Evolutionary conservation across 2,797 vertebrate genomes (phyloP), one percentile per base, ranked within the genome.

Genomic region (Parotocinclus haroldoi): DNA sequence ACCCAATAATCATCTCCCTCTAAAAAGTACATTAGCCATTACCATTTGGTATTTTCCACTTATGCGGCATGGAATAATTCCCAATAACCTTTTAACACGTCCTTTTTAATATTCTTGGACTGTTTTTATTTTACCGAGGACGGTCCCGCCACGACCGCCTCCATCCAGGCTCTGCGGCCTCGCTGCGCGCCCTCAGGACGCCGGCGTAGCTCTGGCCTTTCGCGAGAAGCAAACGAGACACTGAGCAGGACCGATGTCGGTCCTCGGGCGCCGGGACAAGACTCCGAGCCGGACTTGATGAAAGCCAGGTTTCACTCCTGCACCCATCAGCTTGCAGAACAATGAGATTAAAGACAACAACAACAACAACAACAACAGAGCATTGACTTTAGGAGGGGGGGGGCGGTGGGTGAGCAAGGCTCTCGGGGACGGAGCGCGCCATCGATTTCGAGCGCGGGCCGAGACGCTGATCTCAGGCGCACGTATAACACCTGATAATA

Each of bases 401-500:
- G 63, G 58, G 48, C 17, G n/a, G n/a, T n/a, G 49, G 46, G 51
- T 62, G 56, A 54, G 59, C 50, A 17, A 11, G 40, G 49, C 51
- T 52, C 62, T 57, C n/a, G 44, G 45, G 58, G 50, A 52, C 17
- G 53, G 62, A 72, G 63, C 63, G 61, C 45, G 18, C 14, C 58
- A 76, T 69, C 11, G 65, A 72, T 71, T 76, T 74, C 59, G 52
- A 50, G 45, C 53, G 56, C 46, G 57, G n/a, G 44, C 59, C 55
- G 63, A 69, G 72, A 73, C 66, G 44, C 44, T 13, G 27, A 27
- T 27, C 27, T 27, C 27, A 27, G 2, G 27, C 27, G 5, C 5
- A 27, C 27, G 27, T 27, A 27, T 27, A 27, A 27, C 5, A 27
- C 27, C 27, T 27, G 2, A 27, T 27, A 27, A 27, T 27, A 42